Evolutionary conservation across 2,113 vertebrate species (phyloP).

Genomic region (Lanius collurio): DNA sequence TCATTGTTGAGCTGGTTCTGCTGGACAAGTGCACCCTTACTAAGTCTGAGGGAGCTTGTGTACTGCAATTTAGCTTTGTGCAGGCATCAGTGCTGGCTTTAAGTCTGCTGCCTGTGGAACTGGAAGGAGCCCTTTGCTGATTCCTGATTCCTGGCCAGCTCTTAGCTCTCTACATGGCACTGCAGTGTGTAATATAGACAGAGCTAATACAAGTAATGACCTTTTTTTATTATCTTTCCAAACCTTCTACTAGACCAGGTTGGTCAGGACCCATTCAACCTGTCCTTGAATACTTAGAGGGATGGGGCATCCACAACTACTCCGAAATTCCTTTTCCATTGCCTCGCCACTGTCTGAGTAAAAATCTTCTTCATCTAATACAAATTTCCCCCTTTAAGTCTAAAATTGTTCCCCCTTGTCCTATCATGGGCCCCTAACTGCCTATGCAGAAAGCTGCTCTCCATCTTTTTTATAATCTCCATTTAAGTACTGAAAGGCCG

Average conservation of each 20-base stretch:
- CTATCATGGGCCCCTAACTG: background rate
- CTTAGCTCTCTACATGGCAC: background rate
- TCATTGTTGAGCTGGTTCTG: background rate
- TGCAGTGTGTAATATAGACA: background rate
- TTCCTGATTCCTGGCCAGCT: background rate
- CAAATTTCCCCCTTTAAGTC: background rate
- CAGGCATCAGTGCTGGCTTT: background rate
- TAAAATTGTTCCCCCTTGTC: background rate
- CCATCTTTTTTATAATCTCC: background rate
- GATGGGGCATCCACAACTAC: background rate
- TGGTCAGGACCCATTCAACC: background rate
- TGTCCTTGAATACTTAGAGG: background rate
- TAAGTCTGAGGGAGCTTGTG: background rate
- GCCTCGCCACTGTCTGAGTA: background rate
- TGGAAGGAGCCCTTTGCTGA: background rate
- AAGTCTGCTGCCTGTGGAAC: background rate
- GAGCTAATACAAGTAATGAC: background rate
- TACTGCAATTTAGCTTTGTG: background rate
- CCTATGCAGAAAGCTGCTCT: background rate
- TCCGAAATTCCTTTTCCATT: background rate
- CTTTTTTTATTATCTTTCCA: background rate
- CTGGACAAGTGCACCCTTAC: background rate
- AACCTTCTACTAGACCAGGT: background rate
- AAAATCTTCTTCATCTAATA: background rate
- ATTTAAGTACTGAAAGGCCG: background rate